Evolutionary conservation across 2,888 invertebrate species (phyloP).

Genomic region (Lepidonotus clava): DNA sequence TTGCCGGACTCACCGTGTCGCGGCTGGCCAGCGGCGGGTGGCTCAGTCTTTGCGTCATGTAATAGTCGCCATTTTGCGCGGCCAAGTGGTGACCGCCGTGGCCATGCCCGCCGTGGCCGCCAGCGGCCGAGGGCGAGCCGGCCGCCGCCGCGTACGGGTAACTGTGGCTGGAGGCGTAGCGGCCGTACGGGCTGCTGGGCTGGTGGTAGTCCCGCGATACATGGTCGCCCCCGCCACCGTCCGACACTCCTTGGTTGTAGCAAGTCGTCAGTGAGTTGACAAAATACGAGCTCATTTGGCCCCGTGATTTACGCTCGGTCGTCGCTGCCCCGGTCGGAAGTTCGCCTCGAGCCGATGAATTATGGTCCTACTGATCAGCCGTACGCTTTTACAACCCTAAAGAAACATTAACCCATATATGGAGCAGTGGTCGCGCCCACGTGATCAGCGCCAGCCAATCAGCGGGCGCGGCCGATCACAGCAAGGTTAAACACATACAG

Average conservation of each 20-base stretch:
- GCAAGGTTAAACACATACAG: conserved; percentile 50
- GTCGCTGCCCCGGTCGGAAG: conserved; percentile 15
- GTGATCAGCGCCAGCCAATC: conserved; percentile 59
- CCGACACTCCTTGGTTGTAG: conserved; percentile 59
- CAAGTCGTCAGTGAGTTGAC: conserved; percentile 62
- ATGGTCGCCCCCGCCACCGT: conserved; percentile 52
- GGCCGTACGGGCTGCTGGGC: conserved; percentile 52
- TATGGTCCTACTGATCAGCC: conserved; percentile 57
- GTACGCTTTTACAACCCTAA: conserved; percentile 64
- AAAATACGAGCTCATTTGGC: conserved; percentile 62
- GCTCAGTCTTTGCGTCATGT: conserved; percentile 58
- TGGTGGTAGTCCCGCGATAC: conserved; percentile 56
- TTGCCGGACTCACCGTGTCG: conserved; percentile 50
- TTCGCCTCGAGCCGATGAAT: conserved; percentile 57
- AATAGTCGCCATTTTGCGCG: conserved; percentile 57
- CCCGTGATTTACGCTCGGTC: conserved; percentile 30
- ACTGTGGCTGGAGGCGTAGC: conserved; percentile 24
- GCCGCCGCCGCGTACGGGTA: conserved; percentile 56
- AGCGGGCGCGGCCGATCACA: conserved; percentile 31
- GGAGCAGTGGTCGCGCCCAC: conserved; percentile 58
- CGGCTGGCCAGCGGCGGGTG: conserved; percentile 56
- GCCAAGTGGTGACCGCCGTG: conserved; percentile 12
- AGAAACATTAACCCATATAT: conserved; percentile 65
- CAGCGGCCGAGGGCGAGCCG: conserved; percentile 1
- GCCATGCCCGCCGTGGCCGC: background rate